phyloP scores from a whole-genome alignment of 2,797 vertebrate genomes.

The Schizopygopsis pylzovi region DNA sequence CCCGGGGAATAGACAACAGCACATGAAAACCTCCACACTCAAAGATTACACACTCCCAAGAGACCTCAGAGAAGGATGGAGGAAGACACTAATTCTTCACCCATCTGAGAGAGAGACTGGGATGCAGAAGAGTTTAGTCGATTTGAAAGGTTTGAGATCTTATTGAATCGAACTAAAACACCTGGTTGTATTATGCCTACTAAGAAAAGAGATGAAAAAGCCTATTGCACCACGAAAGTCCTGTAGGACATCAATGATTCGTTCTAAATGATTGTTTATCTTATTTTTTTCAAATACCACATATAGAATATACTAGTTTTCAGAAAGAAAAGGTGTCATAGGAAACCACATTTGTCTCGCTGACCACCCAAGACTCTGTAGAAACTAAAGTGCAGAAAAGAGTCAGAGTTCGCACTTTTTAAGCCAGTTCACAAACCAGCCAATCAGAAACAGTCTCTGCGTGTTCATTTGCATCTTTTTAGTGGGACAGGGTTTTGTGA shows the following conservation, averaged over 20 bases:
- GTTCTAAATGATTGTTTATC: not conserved
- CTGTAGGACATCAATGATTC: not conserved
- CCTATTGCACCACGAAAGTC: not conserved
- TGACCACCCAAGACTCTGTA: not conserved
- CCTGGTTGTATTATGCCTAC: not conserved
- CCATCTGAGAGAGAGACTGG: not conserved
- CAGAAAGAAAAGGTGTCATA: not conserved
- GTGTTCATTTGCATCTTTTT: not conserved
- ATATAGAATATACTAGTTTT: not conserved
- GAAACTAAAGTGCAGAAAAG: not conserved
- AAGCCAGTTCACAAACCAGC: not conserved
- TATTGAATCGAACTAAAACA: not conserved
- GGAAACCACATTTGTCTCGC: not conserved
- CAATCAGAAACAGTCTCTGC: not conserved
- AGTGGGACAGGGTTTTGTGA: not conserved
- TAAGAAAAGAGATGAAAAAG: not conserved
- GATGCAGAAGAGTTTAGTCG: not conserved
- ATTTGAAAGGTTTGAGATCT: not conserved
- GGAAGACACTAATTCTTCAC: not conserved
- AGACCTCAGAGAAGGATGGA: conserved; percentile 11
- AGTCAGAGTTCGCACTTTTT: not conserved
- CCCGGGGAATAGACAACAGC: not conserved
- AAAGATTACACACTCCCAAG: conserved; percentile 10
- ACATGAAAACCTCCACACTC: conserved; percentile 2
- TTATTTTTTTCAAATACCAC: not conserved